Evolutionary conservation across 2,797 vertebrate genomes (phyloP), one percentile per base, ranked within the genome.

Genomic region (Nyctibius grandis): DNA sequence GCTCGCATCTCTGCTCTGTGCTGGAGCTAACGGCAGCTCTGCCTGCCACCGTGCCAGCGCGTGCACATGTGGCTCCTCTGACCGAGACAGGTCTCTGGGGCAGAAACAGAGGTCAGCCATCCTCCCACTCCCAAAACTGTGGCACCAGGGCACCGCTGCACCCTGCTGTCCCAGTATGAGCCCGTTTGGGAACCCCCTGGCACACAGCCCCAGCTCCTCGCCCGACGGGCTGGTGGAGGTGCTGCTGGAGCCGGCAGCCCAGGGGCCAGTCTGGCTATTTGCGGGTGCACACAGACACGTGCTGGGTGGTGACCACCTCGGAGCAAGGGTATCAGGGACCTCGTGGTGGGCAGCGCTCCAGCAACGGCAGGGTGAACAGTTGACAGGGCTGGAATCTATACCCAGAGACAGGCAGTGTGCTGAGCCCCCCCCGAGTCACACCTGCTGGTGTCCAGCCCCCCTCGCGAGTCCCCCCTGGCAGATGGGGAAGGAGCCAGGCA

Each of bases 201-300:
- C 88, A 77, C 45, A 4, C 9, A 23, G 67, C 61, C 67, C 36
- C 51, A 44, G 61, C 51, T 44, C 34, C 60, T 34, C 0, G 6
- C 40, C 36, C 1, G 1, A 9, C 2, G 48, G 26, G 38, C 28
- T 16, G 47, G 34, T 23, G 69, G 63, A 36, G 9, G 6, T 54
- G 45, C n/a, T 53, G 40, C 64, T 29, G 38, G 40, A 61, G 59
- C 12, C 26, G 7, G 38, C 31, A 57, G 53, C 44, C 12, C 53
- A 11, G 42, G 6, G 31, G 28, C 33, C 5, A 5, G 31, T 21
- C 31, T 0, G 1, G 22, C 53, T 51, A 25, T 15, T 38, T 28
- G 54, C 0, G 4, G 20, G 33, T 9, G 34, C 12, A 21, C 29
- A 11, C 31, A 19, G 44, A 15, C 13, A 25, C 0, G 0, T 2